Evolutionary conservation across 1,140 invertebrate species (phyloP), one percentile per base, ranked within the genome.

Genomic region (Venustaconcha ellipsiformis): DNA sequence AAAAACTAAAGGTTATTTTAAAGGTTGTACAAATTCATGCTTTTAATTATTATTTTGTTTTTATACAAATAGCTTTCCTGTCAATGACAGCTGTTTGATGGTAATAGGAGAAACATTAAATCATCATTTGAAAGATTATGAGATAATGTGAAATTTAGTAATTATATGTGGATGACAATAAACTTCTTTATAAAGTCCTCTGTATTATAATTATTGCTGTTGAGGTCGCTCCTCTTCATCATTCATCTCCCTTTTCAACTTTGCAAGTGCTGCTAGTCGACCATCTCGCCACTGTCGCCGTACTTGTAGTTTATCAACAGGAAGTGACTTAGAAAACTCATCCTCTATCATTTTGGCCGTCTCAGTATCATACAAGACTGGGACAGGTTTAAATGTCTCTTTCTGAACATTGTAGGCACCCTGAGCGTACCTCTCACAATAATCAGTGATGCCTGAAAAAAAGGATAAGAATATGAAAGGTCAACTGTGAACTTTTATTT

Each of bases 271-370:
- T 0, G 94, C 95, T 15, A 99, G 91, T 79, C 95, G 94, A 30
- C 93, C 91, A 86, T 99, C 96, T 63, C 97, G 91, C 95, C 96
- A 98, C 3, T 91, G 92, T 64, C 96, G 91, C 74, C 95, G 90
- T 69, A 95, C 93, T 66, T 91, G 92, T 30, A 98, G 90, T 86
- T 94, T 92, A 30, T 95, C 93, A 23, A 97, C 79, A 0, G 96
- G 95, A 18, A 95, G 55, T 55, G 69, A 66, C 48, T 67, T 63
- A 57, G 69, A 59, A 23, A 97, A 88, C 83, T 96, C 94, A 55
- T 94, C 87, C 76, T 89, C 73, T 67, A 91, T 87, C 64, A 87
- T 85, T 70, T 88, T 76, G 12, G 79, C 78, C 37, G 87, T 85
- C 18, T 58, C 20, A 11, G 70, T 59, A 94, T 94, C 94, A 71